phyloP scores from a whole-genome alignment of 1,140 invertebrate species.

The Episyrphus balteatus region DNA sequence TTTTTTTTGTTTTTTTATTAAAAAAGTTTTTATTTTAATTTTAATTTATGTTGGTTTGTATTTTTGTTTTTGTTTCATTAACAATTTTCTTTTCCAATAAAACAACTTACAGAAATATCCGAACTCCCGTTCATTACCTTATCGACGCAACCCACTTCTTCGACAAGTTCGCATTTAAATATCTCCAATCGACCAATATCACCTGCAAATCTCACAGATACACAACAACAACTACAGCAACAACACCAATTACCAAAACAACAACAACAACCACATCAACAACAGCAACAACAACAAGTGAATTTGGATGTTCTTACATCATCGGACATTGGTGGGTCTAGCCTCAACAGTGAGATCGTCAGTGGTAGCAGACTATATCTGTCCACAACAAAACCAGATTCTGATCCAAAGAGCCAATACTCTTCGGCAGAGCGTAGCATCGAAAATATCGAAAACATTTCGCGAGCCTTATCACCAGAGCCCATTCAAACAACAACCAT shows the following conservation, averaged over 20 bases:
- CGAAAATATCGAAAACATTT: not conserved
- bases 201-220: conserved; percentile 18
- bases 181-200: conserved; percentile 18
- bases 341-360: not conserved
- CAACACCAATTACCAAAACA: not conserved
- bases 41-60: too few species aligned
- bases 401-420: too few species aligned
- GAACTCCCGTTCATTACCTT: conserved; percentile 26
- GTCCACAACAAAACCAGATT: not conserved
- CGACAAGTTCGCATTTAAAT: conserved; percentile 9
- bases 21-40: too few species aligned
- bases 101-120: conserved; percentile 20
- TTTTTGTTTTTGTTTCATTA: too few species aligned
- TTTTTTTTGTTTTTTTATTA: too few species aligned
- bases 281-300: conserved; percentile 14
- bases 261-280: conserved; percentile 9
- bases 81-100: too few species aligned
- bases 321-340: too few species aligned
- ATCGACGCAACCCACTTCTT: conserved; percentile 14
- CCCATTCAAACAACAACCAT: conserved; percentile 2
- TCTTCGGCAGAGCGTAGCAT: not conserved
- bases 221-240: conserved; percentile 1
- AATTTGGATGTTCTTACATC: too few species aligned
- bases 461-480: not conserved
- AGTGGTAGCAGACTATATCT: conserved; percentile 10